Evolutionary conservation across 2,888 invertebrate species (phyloP), one percentile per base, ranked within the genome.

Genomic region (Thymelicus sylvestris): DNA sequence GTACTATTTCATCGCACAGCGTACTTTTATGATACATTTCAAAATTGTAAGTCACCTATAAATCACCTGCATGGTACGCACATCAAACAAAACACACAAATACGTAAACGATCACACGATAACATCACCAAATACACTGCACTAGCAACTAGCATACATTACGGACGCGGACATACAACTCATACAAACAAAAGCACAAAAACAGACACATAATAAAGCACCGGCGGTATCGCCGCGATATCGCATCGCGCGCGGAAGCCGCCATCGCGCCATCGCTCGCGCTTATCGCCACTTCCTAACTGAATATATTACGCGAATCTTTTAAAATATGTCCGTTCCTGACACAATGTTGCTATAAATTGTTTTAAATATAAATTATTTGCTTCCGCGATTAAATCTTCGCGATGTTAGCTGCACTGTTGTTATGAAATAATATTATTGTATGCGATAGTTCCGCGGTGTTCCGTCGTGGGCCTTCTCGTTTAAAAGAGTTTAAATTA

Each of bases 181-280:
- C 61, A 44, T 12, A 62, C 61, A 15, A 57, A 41, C 52, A 67
- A 67, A 60, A 60, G 61, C 62, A 62, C 62, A 62, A 52, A 67
- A 67, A 66, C 66, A 48, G 65, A 66, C 66, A 57, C 31, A 60
- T 19, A 67, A 67, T 61, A 67, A 62, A 66, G 15, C 50, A 55
- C 52, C n/a, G 52, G 39, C 55, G 61, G 47, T 66, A 66, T 70
- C 70, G 60, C 31, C 0, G 10, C 52, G 78, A 73, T 81, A 82
- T 83, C 82, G 80, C 75, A 81, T 82, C 83, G 80, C 74, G 68
- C 77, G 79, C 82, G 85, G 85, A 85, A 84, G 80, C 80, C 79
- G 69, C 77, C 79, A 78, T 76, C 71, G 74, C 79, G 69, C 77
- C 79, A 78, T 76, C 71, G 74, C 76, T 72, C 71, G 72, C 67